Evolutionary conservation across 2,888 invertebrate species (phyloP), one percentile per base, ranked within the genome.

Genomic region (Eupsilia transversa): DNA sequence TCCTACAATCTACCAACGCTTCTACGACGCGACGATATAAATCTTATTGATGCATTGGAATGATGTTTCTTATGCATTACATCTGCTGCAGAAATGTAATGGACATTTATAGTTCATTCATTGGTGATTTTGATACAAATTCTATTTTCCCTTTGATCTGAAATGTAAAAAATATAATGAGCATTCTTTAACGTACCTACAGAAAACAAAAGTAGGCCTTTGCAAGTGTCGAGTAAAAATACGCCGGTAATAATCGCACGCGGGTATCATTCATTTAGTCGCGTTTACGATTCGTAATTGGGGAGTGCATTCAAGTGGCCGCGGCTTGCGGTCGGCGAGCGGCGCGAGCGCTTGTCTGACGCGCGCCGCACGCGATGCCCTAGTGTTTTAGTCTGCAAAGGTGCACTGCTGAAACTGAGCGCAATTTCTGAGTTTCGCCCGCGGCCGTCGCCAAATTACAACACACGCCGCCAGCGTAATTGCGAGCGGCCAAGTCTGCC

Each of bases 271-370:
- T 93, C 93, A 92, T 93, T 92, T 92, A 92, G 92, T 92, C 89
- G 91, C 91, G 89, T 91, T 96, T 95, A 95, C 94, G 95, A 96
- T 94, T 94, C 93, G 92, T 95, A 96, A 96, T 96, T 96, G 95
- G 92, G 92, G 94, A 94, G 94, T 92, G 91, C 91, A 91, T 92
- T 93, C 92, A 90, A 92, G 91, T 88, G 90, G 91, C 90, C 90
- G 90, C 88, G 90, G 90, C 87, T 88, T 90, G 92, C 89, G 92
- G 92, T 91, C 89, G 86, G 85, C 87, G 67, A 17, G 33, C 74
- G 61, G 77, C 43, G 74, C 38, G 82, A 91, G 85, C 87, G 86
- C 86, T 86, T 80, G 86, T 85, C 89, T 84, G 90, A 88, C 89
- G 90, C 94, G 88, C 86, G 88, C 86, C 89, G 90, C 94, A 94